Evolutionary conservation across 2,797 vertebrate species (phyloP), one percentile per base, ranked within the genome.

Genomic region (Columba guinea): DNA sequence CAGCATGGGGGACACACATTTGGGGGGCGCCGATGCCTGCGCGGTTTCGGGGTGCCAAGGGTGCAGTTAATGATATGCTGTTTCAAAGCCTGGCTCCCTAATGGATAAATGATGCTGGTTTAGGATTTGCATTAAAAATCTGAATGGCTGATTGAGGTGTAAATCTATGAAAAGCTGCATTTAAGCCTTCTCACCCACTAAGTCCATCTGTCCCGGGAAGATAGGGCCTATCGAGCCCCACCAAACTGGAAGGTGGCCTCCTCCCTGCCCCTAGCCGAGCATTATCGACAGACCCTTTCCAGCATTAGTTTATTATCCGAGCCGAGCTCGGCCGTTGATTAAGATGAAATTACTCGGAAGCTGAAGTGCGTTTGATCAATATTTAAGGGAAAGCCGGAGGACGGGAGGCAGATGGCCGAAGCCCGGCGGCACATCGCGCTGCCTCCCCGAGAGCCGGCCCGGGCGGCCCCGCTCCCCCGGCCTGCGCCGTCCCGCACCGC

Each of bases 301-400:
- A 96, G 96, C 92, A 92, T 98, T 97, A 89, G 97, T 98, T 98
- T 98, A 98, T 98, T 98, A 98, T 98, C 97, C 97, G 93, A 82
- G 94, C 97, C 94, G 94, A 97, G 95, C 97, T 95, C 70, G 89
- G 94, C 95, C 97, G 95, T 97, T 98, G 98, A 98, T 98, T 98
- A 98, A 98, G 98, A 98, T 98, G 98, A 98, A 99, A 98, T 98
- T 98, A 98, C 98, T 98, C 96, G 97, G 98, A 98, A 98, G 98
- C 97, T 98, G 97, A 98, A 98, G 97, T 97, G 98, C 95, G 87
- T 96, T 97, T 97, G 98, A 98, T 98, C 98, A 95, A 98, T 97
- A 95, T 82, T 80, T 64, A 87, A 87, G 88, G n/a, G 81, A 84
- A 92, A 90, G 87, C 74, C 87, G 11, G 39, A 52, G 78, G 91